These are phyloP conservation scores for Heliconius eleuchia DNA, from an alignment of 1,140 invertebrate species.

Conservation along the genomic window DNA sequence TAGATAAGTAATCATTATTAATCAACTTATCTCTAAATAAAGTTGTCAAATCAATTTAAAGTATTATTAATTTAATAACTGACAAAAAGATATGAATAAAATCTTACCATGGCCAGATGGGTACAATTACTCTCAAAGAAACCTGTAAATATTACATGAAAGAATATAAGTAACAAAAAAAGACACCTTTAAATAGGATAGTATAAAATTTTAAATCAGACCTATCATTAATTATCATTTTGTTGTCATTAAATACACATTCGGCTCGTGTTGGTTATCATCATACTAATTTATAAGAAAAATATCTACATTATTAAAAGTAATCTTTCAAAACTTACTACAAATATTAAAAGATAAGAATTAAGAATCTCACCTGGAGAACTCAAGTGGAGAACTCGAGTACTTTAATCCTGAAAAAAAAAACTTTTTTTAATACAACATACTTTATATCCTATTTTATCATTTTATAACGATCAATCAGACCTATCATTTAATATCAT, in stretches of 20 bases:
- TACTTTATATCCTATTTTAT: not conserved
- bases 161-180: not conserved
- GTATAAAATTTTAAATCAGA: constrained; percentile 43
- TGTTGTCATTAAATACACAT: constrained; percentile 61
- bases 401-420: not conserved
- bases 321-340: not conserved
- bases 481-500: constrained; percentile 71
- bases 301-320: too few relatives aligned
- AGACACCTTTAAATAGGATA: not conserved
- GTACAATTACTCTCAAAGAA: not conserved
- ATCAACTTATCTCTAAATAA: too few relatives aligned
- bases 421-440: not conserved
- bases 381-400: not conserved
- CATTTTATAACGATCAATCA: constrained; percentile 37
- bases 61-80: too few relatives aligned
- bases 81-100: not conserved
- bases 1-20: too few relatives aligned
- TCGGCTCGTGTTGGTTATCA: constrained; percentile 67
- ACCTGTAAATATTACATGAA: not conserved
- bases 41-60: too few relatives aligned
- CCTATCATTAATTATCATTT: constrained; percentile 71
- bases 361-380: not conserved
- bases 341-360: not conserved
- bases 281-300: constrained; percentile 40
- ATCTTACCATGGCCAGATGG: not conserved